These are phyloP conservation scores for Cephalopterus ornatus DNA, from an alignment of 2,113 vertebrate genomes.

Conservation along the genomic window DNA sequence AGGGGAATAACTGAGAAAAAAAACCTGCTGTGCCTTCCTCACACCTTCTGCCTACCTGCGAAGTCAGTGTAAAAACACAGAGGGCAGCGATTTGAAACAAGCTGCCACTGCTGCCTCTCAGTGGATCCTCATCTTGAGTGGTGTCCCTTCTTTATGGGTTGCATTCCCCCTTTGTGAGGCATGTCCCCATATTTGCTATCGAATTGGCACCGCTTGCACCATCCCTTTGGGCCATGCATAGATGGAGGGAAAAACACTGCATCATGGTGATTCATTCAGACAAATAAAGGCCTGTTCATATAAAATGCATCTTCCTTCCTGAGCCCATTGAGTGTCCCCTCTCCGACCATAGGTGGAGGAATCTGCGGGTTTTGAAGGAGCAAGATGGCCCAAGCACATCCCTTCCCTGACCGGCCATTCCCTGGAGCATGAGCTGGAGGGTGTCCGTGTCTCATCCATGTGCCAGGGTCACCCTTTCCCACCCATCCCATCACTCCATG, in stretches of 20 bases:
- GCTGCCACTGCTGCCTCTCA: not conserved
- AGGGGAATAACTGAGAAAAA: not conserved
- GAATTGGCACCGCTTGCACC: rapidly evolving
- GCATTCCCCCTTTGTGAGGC: not conserved
- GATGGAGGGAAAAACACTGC: not conserved
- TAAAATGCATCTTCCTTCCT: not conserved
- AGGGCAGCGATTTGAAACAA: rapidly evolving
- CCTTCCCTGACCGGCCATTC: not conserved
- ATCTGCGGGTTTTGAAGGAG: not conserved
- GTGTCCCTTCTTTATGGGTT: not conserved
- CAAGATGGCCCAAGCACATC: not conserved
- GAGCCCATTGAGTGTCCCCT: rapidly evolving
- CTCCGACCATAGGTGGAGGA: not conserved
- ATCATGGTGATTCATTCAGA: not conserved
- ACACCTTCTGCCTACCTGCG: not conserved
- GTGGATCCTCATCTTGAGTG: rapidly evolving
- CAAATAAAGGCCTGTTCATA: not conserved
- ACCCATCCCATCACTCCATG: not conserved
- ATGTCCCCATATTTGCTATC: rapidly evolving
- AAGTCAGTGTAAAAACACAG: rapidly evolving
- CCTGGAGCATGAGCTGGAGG: not conserved
- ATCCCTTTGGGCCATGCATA: not conserved
- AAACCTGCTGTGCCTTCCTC: not conserved
- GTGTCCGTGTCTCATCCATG: not conserved
- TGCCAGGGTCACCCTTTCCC: not conserved